Percentiles rank a stretch among this genome's conserved stretches.
Evolutionary conservation across 1,140 invertebrate genomes (phyloP).

Genomic region (Cecropterus lyciades): DNA sequence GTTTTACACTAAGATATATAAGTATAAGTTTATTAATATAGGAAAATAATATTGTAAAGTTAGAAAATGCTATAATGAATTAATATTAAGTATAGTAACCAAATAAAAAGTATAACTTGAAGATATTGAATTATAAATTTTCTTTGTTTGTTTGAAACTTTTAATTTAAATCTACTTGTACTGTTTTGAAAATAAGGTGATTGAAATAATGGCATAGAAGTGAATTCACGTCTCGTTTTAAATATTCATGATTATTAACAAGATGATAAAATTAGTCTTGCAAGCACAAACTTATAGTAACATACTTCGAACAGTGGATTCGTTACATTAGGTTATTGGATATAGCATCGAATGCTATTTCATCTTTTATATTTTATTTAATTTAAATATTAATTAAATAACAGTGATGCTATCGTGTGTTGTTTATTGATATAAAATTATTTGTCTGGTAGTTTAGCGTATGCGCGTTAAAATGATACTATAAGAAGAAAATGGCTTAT

Average conservation of each 20-base stretch:
- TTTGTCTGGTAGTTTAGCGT: not conserved
- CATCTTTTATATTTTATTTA: constrained; percentile 22
- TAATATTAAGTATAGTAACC: not conserved
- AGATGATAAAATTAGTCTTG: not conserved
- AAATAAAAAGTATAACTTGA: no score
- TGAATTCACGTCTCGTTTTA: no score
- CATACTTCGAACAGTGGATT: not conserved
- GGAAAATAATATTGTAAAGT: constrained; percentile 24
- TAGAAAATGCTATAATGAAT: not conserved
- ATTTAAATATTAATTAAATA: constrained; percentile 17
- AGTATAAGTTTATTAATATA: no score
- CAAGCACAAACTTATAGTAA: constrained; percentile 9
- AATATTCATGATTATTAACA: not conserved
- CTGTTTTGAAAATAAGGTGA: no score
- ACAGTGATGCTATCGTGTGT: not conserved
- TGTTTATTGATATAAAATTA: not conserved
- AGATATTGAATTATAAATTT: no score
- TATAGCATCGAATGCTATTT: constrained; percentile 37
- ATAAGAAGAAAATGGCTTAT: constrained; percentile 2
- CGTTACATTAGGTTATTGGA: constrained; percentile 15
- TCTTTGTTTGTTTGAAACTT: no score
- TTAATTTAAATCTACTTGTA: no score
- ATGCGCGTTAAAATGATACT: not conserved
- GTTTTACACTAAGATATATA: not conserved
- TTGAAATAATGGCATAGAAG: not conserved